phyloP scores from a whole-genome alignment of 2,797 vertebrate genomes.

The Hydrocynus forskahlii region DNA sequence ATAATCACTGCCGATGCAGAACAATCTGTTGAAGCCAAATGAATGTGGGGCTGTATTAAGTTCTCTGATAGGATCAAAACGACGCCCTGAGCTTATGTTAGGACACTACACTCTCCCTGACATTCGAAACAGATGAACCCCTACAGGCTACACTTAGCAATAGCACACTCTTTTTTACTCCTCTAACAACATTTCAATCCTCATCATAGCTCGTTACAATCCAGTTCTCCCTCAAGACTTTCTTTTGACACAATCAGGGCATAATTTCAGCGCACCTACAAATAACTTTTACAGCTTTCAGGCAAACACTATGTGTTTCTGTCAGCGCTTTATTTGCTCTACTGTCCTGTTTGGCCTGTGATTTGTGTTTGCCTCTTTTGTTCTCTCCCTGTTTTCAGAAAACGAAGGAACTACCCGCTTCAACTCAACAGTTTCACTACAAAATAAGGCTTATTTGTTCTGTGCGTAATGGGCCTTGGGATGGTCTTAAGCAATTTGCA shows the following conservation, averaged over 20 bases:
- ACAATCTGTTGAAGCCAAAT: not conserved
- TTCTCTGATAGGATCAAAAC: not conserved
- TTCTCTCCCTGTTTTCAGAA: not conserved
- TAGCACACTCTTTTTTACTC: not conserved
- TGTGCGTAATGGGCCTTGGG: conserved; percentile 30
- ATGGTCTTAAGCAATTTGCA: conserved; percentile 25
- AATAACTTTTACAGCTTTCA: not conserved
- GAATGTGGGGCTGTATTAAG: too few relatives aligned
- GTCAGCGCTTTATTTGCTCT: conserved; percentile 1
- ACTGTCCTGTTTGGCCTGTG: not conserved
- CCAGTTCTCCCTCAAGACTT: not conserved
- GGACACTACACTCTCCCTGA: conserved; percentile 6
- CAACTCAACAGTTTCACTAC: not conserved
- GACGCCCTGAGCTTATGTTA: not conserved
- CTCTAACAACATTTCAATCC: conserved; percentile 18
- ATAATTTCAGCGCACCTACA: conserved; percentile 35
- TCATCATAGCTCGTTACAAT: not conserved
- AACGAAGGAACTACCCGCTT: not conserved
- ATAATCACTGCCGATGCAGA: not conserved
- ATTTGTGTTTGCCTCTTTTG: not conserved
- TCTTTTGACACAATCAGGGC: conserved; percentile 40
- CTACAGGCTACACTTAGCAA: conserved; percentile 3
- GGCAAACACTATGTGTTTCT: not conserved
- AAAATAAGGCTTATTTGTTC: conserved; percentile 24
- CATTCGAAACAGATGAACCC: conserved; percentile 25